Conservation (phyloP, 2,113 vertebrate species). For the Anhinga anhinga region DNA sequence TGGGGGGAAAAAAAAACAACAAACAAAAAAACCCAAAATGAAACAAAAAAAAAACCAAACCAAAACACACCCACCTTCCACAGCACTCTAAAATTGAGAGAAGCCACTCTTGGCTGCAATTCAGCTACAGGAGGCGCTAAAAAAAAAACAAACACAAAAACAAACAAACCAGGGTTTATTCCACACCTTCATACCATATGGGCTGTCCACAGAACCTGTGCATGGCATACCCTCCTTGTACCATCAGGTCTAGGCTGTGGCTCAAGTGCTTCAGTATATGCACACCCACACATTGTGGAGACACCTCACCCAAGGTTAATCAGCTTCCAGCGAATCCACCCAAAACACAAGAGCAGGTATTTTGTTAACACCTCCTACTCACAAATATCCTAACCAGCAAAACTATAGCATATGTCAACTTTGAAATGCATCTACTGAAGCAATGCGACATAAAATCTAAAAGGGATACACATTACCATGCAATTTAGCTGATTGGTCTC, state of each 20-base stretch:
- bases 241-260: background rate
- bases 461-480: background rate
- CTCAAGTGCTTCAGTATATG: fast-evolving
- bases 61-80: background rate
- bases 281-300: background rate
- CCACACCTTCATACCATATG: fast-evolving
- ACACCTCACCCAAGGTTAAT: background rate
- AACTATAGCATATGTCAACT: background rate
- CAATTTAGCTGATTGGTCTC: background rate
- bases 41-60: background rate
- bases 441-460: background rate
- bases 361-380: background rate
- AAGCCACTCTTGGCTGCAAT: background rate
- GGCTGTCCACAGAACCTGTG: background rate
- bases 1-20: too few species aligned
- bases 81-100: background rate
- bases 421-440: background rate
- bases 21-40: too few species aligned
- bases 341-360: background rate
- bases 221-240: background rate
- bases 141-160: background rate
- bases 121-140: fast-evolving
- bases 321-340: background rate
- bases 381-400: background rate
- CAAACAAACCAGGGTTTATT: background rate